Base-by-base conservation (phyloP, 2,888 invertebrate genomes). In the Hartigia nigra region DNA sequence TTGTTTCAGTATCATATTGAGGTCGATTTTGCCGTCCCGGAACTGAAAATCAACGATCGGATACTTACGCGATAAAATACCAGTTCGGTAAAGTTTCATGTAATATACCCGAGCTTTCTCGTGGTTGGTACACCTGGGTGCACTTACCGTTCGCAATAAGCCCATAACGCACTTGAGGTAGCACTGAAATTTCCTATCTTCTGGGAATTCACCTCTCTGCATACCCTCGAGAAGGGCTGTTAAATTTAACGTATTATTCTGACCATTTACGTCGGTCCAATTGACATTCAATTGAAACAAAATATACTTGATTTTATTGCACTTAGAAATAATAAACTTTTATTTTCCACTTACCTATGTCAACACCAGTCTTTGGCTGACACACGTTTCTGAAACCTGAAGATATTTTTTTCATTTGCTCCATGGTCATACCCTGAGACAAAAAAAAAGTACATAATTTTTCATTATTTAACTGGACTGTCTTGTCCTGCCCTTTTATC, bases 321-420 rank as follows among this genome's bases (percentile, higher is more conserved):
- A 9, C 5, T 55, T 2, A 14, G 78, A 76, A 77, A 82, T 84
- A 84, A 37, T 74, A 78, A n/a, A 83, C 84, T 69, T 79, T 35
- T 74, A 77, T 76, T 76, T 74, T 76, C 31, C 75, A 79, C 85
- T 92, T 90, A 95, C 95, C 94, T 82, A 93, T 92, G 74, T 93
- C 92, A 12, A 92, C 92, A 84, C 94, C 94, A 78, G 93, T 93
- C 91, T 95, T 96, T 2, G 94, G 94, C 80, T 93, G 92, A 84
- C 95, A 96, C 0, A 94, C 92, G 86, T 95, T 95, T 75, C 95
- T 92, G 91, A 95, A 93, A 86, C 94, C 92, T 88, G 93, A 94
- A 1, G 93, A 93, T 0, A 95, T 93, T 31, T 94, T 93, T 86
- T 89, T 93, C 87, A 96, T 92, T 90, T 96, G 95, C 79, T 95